phyloP scores from a whole-genome alignment of 2,797 vertebrate genomes.

The Columba guinea region DNA sequence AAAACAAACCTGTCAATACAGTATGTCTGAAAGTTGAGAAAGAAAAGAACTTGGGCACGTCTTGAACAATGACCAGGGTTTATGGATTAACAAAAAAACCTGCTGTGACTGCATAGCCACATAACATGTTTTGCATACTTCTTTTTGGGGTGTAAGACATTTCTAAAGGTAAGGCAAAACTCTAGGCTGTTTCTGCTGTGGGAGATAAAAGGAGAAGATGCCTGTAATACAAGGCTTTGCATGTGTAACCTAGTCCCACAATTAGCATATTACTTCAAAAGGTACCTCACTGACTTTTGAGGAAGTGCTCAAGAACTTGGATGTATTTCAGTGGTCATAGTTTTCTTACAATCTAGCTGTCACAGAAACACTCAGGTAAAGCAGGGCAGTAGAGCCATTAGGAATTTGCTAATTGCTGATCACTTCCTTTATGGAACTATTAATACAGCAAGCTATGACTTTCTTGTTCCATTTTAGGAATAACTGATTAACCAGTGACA shows the following conservation, averaged over 20 bases:
- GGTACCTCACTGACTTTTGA: not conserved
- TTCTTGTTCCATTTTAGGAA: not conserved
- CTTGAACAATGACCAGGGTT: not conserved
- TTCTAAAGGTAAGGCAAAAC: not conserved
- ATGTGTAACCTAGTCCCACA: not conserved
- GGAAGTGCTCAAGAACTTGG: not conserved
- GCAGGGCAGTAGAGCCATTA: not conserved
- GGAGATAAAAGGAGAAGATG: not conserved
- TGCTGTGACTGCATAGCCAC: not conserved
- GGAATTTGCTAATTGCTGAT: not conserved
- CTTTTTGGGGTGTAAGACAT: fast-evolving
- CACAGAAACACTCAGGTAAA: not conserved
- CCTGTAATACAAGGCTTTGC: not conserved
- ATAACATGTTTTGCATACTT: not conserved
- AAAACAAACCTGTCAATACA: constrained; percentile 13
- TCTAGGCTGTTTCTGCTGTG: not conserved
- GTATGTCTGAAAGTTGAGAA: not conserved
- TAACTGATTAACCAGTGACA: not conserved
- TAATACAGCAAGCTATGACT: not conserved
- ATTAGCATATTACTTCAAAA: not conserved
- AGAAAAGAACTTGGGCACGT: not conserved
- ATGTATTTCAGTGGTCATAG: not conserved
- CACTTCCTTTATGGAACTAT: not conserved
- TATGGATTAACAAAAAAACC: not conserved
- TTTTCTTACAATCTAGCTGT: not conserved